Base-by-base conservation (phyloP, 2,113 vertebrate species). In the Columba livia region DNA sequence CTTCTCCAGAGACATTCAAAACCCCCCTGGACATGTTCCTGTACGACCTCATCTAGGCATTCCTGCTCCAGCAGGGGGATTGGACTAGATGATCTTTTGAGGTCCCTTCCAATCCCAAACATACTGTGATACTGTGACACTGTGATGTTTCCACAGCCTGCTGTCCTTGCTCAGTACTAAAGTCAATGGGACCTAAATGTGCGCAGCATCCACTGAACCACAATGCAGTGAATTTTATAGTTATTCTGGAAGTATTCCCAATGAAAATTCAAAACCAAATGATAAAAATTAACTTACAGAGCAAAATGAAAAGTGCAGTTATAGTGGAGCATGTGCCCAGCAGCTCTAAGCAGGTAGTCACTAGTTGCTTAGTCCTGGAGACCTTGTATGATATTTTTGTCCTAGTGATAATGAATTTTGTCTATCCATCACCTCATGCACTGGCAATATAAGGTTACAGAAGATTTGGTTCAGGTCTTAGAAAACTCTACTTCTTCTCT, bases 81-180 rank as follows among this genome's bases (percentile, higher is more conserved):
- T n/a, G n/a, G n/a, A n/a, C n/a, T n/a, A n/a, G n/a, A n/a, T n/a
- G n/a, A n/a, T n/a, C n/a, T n/a, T n/a, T n/a, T n/a, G n/a, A n/a
- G n/a, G n/a, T n/a, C n/a, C n/a, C n/a, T n/a, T n/a, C n/a, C n/a
- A n/a, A n/a, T n/a, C n/a, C n/a, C n/a, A n/a, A n/a, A n/a, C n/a
- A n/a, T n/a, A n/a, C n/a, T n/a, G n/a, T n/a, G n/a, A n/a, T n/a
- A n/a, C n/a, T n/a, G n/a, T n/a, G n/a, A n/a, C n/a, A n/a, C n/a
- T n/a, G n/a, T n/a, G n/a, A n/a, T 51, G 31, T 80, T 96, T 95
- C 91, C 82, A 95, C 79, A 73, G 50, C 56, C 92, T 84, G 71
- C 71, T 96, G 53, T 89, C 71, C 85, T 82, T 95, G 90, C 77
- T 53, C 40, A 71, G 64, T 12, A 36, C 40, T 79, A 73, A 16